Percentiles rank a stretch among this genome's conserved stretches.
These are phyloP conservation scores for Drosophila tropicalis DNA, from an alignment of 1,140 invertebrate genomes.

Conservation along the genomic window DNA sequence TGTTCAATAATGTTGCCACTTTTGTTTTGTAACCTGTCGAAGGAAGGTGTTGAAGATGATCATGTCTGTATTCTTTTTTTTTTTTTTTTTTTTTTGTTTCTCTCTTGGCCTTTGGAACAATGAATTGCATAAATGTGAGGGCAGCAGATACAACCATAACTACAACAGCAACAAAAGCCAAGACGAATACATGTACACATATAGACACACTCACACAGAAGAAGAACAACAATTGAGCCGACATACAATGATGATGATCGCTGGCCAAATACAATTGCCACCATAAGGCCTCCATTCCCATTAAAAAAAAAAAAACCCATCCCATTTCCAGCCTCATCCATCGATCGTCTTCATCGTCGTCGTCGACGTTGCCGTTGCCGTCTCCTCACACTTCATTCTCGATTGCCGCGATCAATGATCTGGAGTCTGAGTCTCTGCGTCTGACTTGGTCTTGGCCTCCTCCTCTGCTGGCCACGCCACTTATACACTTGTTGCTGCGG, in stretches of 20 bases:
- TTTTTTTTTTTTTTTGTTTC: not conserved
- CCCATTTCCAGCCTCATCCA: conserved; percentile 35
- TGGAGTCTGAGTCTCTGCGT: conserved; percentile 30
- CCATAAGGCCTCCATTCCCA: conserved; percentile 59
- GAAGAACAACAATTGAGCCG: conserved; percentile 72
- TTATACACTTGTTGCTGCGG: conserved; percentile 82
- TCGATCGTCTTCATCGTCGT: conserved; percentile 20
- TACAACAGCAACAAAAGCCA: conserved; percentile 22
- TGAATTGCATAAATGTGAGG: conserved; percentile 79
- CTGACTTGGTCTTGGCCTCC: conserved; percentile 17
- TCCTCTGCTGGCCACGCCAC: conserved; percentile 53
- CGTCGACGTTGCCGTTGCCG: conserved; percentile 8
- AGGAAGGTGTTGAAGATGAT: conserved; percentile 82
- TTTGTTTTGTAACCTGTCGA: conserved; percentile 82
- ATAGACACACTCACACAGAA: not conserved
- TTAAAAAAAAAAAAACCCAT: conserved; percentile 27
- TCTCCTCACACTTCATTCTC: conserved; percentile 38
- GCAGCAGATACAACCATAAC: conserved; percentile 34
- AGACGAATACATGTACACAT: not conserved
- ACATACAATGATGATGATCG: conserved; percentile 61
- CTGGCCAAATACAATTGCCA: conserved; percentile 79
- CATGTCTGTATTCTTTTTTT: conserved; percentile 50
- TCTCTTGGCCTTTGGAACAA: conserved; percentile 49
- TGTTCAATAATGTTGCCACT: conserved; percentile 82
- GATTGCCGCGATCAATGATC: conserved; percentile 82